Base-by-base conservation (phyloP, 2,888 invertebrate species). In the Callimorpha dominula region DNA sequence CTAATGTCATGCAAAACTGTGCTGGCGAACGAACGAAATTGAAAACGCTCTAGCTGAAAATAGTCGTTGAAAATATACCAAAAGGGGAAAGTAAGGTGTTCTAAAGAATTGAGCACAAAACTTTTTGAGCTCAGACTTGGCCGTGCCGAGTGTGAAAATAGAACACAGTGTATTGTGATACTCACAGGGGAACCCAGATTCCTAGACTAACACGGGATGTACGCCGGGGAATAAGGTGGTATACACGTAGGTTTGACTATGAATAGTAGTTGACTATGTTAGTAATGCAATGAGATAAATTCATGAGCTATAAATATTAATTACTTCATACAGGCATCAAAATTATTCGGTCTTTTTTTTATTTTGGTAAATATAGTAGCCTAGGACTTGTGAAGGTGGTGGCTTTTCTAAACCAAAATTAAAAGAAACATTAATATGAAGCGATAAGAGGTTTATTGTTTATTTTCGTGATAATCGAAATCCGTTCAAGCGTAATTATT, bases 41-140 rank as follows among this genome's bases (percentile, higher is more conserved):
- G 83, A 83, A 83, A 83, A 78, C 76, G 74, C 65, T 15, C 20
- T 71, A 65, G 42, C 75, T 72, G 73, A 77, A 78, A 78, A 81
- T 76, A 82, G 71, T 78, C 77, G 70, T 71, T 68, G 57, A 78
- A 81, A 77, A 75, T 78, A 76, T 65, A 75, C 71, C 15, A 50
- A 52, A 62, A 63, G 74, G 42, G 70, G 71, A 72, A 72, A 70
- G 67, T 64, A 78, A 76, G 65, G 66, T 62, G 78, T 76, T 78
- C 68, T 81, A 80, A 80, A 83, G 80, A 76, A 78, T 76, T 63
- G 75, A 71, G 74, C 64, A 75, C 75, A 78, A 76, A 76, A 83
- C 75, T 76, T 78, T 78, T 67, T 76, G 57, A 57, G 49, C 70
- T 75, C 6, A 50, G 65, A 54, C 57, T 63, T 69, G 64, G 75